Conservation (phyloP, 2,797 vertebrate genomes). For the Apodemus agrarius region DNA sequence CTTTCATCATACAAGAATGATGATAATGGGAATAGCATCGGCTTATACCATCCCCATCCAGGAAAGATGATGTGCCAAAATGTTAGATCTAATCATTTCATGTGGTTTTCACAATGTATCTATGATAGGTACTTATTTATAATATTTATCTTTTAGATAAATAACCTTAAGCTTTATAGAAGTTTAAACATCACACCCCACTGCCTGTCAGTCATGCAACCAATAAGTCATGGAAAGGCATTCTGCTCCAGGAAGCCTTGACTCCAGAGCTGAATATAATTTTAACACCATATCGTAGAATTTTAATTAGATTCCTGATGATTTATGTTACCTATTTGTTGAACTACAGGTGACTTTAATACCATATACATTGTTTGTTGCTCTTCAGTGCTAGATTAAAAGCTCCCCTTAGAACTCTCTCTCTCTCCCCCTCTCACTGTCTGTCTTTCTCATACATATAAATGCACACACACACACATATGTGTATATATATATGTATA, state of each 20-base stretch:
- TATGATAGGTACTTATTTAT: not conserved
- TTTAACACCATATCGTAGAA: not conserved
- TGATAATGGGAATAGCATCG: not conserved
- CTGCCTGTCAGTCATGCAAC: not conserved
- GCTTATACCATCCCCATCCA: not conserved
- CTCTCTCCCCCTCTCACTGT: not conserved
- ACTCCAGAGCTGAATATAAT: not conserved
- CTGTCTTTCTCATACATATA: not conserved
- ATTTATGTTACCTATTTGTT: not conserved
- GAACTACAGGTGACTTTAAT: not conserved
- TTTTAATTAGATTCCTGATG: slow-evolving; percentile 20
- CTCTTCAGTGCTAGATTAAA: not conserved
- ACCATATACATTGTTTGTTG: not conserved
- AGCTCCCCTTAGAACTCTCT: not conserved
- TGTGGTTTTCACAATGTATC: not conserved
- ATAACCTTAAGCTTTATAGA: slow-evolving; percentile 1
- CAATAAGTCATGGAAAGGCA: not conserved
- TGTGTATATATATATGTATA: not conserved
- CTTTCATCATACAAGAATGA: not conserved
- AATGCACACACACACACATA: not conserved
- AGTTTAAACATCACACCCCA: not conserved
- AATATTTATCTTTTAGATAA: not conserved
- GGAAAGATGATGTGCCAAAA: not conserved
- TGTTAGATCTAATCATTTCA: not conserved
- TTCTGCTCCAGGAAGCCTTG: not conserved